Evolutionary conservation across 2,113 vertebrate species (phyloP).

Genomic region (Pedetes capensis): DNA sequence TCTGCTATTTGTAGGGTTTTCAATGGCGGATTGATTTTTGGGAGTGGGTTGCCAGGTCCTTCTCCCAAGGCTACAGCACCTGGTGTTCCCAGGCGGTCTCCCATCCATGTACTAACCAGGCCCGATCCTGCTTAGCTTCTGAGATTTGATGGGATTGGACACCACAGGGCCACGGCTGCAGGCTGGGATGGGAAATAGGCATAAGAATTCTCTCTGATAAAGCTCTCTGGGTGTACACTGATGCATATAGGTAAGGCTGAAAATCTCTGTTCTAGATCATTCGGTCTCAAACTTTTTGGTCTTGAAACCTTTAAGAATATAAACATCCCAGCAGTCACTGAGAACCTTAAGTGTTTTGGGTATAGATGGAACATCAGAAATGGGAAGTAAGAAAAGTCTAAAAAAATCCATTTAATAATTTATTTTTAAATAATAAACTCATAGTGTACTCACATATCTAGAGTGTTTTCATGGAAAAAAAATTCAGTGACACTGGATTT

Average conservation of each 20-base stretch:
- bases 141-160: too few relatives aligned
- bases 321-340: background rate
- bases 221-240: background rate
- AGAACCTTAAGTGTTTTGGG: background rate
- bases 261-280: background rate
- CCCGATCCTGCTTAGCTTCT: too few relatives aligned
- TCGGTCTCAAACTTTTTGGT: background rate
- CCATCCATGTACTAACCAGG: too few relatives aligned
- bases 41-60: too few relatives aligned
- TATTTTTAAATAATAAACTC: background rate
- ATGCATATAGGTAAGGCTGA: background rate
- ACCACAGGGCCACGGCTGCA: too few relatives aligned
- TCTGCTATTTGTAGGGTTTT: too few relatives aligned
- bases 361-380: background rate
- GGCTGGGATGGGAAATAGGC: background rate
- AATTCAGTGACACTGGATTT: too few relatives aligned
- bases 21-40: too few relatives aligned
- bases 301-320: background rate
- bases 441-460: background rate
- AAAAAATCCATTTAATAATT: background rate
- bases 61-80: too few relatives aligned
- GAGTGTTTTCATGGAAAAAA: slow-evolving; percentile 13
- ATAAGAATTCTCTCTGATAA: background rate
- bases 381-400: background rate
- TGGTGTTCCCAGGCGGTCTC: too few relatives aligned